Evolutionary conservation across 1,140 invertebrate genomes (phyloP).

Genomic region (Drosophila aff.): DNA sequence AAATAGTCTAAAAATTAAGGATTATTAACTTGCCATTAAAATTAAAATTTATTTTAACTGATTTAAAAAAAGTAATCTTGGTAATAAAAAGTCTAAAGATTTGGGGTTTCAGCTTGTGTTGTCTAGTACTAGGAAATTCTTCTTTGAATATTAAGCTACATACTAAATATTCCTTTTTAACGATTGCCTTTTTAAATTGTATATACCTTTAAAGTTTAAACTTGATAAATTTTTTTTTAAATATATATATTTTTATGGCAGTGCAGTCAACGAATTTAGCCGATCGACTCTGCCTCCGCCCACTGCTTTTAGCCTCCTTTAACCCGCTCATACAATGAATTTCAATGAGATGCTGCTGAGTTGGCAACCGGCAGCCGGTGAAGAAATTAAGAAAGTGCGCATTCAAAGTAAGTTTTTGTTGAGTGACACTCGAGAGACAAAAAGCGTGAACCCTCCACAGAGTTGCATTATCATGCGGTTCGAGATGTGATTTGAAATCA

Average conservation of each 20-base stretch:
- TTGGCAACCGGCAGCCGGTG: slow-evolving; percentile 16
- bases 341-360: slow-evolving; percentile 32
- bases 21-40: too few species aligned
- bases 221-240: neutral
- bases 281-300: slow-evolving; percentile 17
- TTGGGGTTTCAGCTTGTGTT: too few species aligned
- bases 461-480: slow-evolving; percentile 63
- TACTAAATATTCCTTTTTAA: neutral
- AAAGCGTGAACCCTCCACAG: slow-evolving; percentile 55
- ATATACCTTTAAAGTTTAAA: neutral
- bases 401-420: slow-evolving; percentile 49
- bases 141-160: neutral
- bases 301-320: slow-evolving; percentile 9
- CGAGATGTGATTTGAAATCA: slow-evolving; percentile 49
- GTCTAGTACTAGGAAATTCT: neutral
- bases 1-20: neutral
- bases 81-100: too few species aligned
- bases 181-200: neutral
- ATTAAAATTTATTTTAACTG: too few species aligned
- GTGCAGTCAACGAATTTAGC: neutral
- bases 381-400: slow-evolving; percentile 60
- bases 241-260: neutral
- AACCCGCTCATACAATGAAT: slow-evolving; percentile 16
- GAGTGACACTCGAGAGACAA: slow-evolving; percentile 46
- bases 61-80: too few species aligned